phyloP scores from a whole-genome alignment of 2,888 invertebrate species.

The Melanchra persicariae region DNA sequence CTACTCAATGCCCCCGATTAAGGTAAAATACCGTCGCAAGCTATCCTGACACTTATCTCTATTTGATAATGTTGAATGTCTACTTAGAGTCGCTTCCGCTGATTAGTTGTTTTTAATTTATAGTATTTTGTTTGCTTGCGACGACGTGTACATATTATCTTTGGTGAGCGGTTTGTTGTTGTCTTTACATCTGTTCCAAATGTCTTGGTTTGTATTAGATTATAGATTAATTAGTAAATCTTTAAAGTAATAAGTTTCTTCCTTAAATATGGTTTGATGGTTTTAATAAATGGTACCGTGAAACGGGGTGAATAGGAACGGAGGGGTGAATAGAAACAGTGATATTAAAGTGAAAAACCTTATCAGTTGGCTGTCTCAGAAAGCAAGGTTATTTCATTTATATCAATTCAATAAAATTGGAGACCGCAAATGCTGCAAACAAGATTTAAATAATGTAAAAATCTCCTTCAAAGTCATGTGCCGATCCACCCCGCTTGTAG shows the following conservation, averaged over 20 bases:
- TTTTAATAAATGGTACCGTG: too few species aligned
- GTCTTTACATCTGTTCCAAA: constrained; percentile 6
- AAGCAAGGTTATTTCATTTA: too few species aligned
- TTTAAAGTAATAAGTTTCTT: constrained; percentile 8
- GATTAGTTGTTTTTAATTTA: constrained; percentile 37
- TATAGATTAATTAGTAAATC: constrained; percentile 16
- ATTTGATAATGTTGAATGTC: constrained; percentile 38
- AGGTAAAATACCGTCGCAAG: constrained; percentile 60
- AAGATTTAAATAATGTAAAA: too few species aligned
- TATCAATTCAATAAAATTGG: too few species aligned
- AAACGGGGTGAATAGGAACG: too few species aligned
- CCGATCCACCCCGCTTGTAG: too few species aligned
- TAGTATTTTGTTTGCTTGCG: constrained; percentile 47
- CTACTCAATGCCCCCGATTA: constrained; percentile 93
- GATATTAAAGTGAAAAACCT: too few species aligned
- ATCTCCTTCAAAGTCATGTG: too few species aligned
- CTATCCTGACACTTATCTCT: constrained; percentile 50
- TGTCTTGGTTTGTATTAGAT: neutral
- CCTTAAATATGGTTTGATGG: constrained; percentile 4
- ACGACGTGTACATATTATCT: constrained; percentile 44
- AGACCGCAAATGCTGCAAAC: too few species aligned
- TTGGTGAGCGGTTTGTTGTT: constrained; percentile 46
- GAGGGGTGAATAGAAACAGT: too few species aligned
- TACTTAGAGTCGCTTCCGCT: constrained; percentile 43
- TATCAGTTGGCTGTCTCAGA: too few species aligned